Evolutionary conservation across 1,140 invertebrate genomes (phyloP), one percentile per base, ranked within the genome.

Genomic region (Saccostrea glomerata): DNA sequence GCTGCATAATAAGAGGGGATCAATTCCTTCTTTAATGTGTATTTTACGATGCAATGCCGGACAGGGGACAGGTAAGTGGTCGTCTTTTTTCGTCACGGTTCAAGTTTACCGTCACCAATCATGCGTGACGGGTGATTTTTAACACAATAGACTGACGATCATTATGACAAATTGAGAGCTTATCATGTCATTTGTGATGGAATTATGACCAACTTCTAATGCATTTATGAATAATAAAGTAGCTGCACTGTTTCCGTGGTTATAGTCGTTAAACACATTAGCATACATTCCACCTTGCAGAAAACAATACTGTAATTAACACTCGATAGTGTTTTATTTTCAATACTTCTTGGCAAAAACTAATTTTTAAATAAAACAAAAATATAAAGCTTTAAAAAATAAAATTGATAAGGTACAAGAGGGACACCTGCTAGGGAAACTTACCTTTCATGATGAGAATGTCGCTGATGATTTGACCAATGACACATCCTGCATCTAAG

Each of bases 371-470:
- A 15, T 7, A 30, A 82, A 5, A 36, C 30, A 36, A 82, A 82
- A 82, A 5, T 30, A 23, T 13, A 23, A 30, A 77, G 0, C 23
- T 82, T 30, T 13, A 47, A 6, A 47, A 47, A 47, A 47, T 3
- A 47, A 47, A 9, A 9, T 47, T 3, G 9, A 47, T 7, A 47
- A 47, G 9, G 9, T 7, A 47, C 47, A 47, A 47, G 5, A 7
- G 47, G 9, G 47, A 6, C 5, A 47, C 47, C 47, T 7, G 47
- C 47, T 30, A 7, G 3, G 11, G 17, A 60, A 36, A 70, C 86
- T 87, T 89, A 93, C 93, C 93, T 92, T 93, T 92, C 91, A 93
- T 93, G 82, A 93, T 94, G 36, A 93, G 91, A 82, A 93, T 94
- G 86, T 93, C 93, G 82, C 91, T 90, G 77, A 93, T 92, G 84